These are phyloP conservation scores for Teleogryllus oceanicus DNA, from an alignment of 2,888 invertebrate species.

Conservation along the genomic window DNA sequence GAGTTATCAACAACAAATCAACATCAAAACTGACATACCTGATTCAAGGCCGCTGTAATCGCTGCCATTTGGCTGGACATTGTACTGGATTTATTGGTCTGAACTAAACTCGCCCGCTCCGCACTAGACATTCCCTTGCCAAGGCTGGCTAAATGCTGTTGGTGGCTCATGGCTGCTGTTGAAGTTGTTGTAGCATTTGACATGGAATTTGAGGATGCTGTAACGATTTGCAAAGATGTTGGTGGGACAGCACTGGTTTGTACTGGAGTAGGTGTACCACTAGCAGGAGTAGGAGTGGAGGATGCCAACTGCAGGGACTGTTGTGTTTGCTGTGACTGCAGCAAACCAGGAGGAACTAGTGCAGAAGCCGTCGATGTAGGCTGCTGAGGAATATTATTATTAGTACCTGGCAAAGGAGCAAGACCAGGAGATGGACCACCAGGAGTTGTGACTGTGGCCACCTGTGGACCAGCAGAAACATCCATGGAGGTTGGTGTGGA, in stretches of 20 bases:
- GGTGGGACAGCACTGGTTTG: slow-evolving; percentile 35
- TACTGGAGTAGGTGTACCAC: slow-evolving; percentile 40
- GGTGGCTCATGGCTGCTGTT: slow-evolving; percentile 45
- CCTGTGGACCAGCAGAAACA: slow-evolving; percentile 20
- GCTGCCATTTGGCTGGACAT: slow-evolving; percentile 72
- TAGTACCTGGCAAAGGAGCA: slow-evolving; percentile 23
- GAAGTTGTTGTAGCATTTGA: slow-evolving; percentile 43
- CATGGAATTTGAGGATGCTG: slow-evolving; percentile 46
- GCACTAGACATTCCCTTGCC: slow-evolving; percentile 54
- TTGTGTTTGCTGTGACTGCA: slow-evolving; percentile 20
- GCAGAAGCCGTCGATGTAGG: slow-evolving; percentile 21
- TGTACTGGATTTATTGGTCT: slow-evolving; percentile 50
- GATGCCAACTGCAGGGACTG: slow-evolving; percentile 34
- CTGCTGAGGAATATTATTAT: slow-evolving; percentile 27
- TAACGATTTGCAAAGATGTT: slow-evolving; percentile 19
- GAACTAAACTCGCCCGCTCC: slow-evolving; percentile 52
- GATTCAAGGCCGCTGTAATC: slow-evolving; percentile 64
- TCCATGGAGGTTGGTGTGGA: slow-evolving; percentile 27
- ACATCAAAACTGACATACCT: slow-evolving; percentile 40
- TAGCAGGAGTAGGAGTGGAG: slow-evolving; percentile 42
- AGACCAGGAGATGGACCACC: slow-evolving; percentile 30
- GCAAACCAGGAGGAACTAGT: slow-evolving; percentile 27
- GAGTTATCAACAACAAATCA: not conserved
- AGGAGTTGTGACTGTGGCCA: slow-evolving; percentile 27
- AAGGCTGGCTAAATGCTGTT: slow-evolving; percentile 49